Conservation (phyloP, 2,113 vertebrate species). For the Labeo rohita region DNA sequence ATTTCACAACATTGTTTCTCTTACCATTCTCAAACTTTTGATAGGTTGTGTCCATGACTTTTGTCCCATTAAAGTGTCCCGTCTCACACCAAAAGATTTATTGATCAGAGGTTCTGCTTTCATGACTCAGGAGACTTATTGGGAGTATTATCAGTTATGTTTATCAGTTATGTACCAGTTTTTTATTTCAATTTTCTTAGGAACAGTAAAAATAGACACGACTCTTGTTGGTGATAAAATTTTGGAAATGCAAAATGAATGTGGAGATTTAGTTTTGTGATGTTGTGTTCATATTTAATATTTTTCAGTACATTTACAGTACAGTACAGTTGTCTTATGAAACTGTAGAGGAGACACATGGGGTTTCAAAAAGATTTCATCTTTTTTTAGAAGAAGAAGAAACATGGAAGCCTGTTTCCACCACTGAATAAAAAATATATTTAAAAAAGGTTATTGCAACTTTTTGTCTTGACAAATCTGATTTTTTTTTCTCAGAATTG, state of each 20-base stretch:
- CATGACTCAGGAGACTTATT: too few relatives aligned
- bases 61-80: background rate
- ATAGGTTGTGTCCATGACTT: background rate
- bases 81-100: background rate
- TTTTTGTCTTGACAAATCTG: too few relatives aligned
- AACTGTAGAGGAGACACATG: background rate
- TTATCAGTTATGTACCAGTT: too few relatives aligned
- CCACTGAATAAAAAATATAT: too few relatives aligned
- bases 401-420: background rate
- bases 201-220: too few relatives aligned
- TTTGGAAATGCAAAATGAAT: too few relatives aligned
- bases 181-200: too few relatives aligned
- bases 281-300: background rate
- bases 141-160: too few relatives aligned
- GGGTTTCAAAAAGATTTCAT: background rate
- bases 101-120: background rate
- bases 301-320: too few relatives aligned
- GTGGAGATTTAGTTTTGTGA: background rate
- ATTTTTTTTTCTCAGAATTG: too few relatives aligned
- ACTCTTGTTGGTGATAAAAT: too few relatives aligned
- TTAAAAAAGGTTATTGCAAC: too few relatives aligned
- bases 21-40: background rate
- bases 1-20: background rate
- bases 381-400: background rate
- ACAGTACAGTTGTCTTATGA: background rate